Base-by-base conservation (phyloP, 2,113 vertebrate species). In the Mus spicilegus region DNA sequence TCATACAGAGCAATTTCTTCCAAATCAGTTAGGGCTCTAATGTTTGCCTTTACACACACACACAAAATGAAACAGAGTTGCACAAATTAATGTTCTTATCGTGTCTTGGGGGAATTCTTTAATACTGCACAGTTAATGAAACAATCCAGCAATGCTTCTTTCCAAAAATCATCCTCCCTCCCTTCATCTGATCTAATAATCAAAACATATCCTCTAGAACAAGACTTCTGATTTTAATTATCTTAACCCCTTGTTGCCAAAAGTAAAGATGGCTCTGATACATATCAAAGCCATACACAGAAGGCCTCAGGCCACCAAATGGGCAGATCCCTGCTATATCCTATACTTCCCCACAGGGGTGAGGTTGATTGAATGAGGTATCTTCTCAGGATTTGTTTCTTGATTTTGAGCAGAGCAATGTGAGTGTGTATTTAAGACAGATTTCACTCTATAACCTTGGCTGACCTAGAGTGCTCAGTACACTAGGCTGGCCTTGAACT, bases 171-270 rank as follows among this genome's bases (percentile, higher is more conserved):
- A 98, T 97, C 98, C 93, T 98, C 98, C 98, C 69, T 67, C 98
- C 98, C 97, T 98, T 98, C 97, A 96, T 98, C 98, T 98, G 97
- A 98, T 98, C 98, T 98, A 96, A 98, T 98, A 98, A 98, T 98
- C 98, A 98, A 98, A 98, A 98, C 96, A 97, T 98, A 97, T 98
- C 98, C 97, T 98, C 98, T 98, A 98, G 97, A 98, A 98, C 95
- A 90, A 97, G 98, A 94, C 96, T 98, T 97, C 97, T 97, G 93
- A 95, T 96, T 97, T 30, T 98, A 98, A 98, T 98, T 98, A 30
- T 96, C 72, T 98, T 98, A 98, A 98, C 98, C 93, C 97, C 97
- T 98, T 93, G 95, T 96, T 76, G 20, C 94, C 93, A 95, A 97
- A 67, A 97, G 76, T 90, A 89, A 39, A 91, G 90, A 70, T 30